Evolutionary conservation across 2,113 vertebrate genomes (phyloP).

Genomic region (Muscicapa adusta): DNA sequence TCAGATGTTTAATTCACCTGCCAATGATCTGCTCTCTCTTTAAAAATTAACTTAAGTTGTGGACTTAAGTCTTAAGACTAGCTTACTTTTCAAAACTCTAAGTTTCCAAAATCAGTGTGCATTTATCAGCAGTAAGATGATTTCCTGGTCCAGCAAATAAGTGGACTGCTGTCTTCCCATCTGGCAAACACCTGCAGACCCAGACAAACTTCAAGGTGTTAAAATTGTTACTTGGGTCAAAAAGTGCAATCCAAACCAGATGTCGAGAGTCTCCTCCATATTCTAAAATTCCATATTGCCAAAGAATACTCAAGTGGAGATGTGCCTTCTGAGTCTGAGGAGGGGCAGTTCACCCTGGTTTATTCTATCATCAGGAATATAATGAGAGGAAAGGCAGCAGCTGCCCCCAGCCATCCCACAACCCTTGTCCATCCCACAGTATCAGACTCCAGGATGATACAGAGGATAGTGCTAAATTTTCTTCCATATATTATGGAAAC

Average conservation of each 20-base stretch:
- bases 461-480: neutral
- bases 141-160: neutral
- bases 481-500: neutral
- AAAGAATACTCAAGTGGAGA: neutral
- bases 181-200: neutral
- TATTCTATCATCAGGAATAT: neutral
- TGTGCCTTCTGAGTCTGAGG: neutral
- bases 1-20: slow-evolving; percentile 34
- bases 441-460: neutral
- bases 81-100: neutral
- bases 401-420: neutral
- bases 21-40: neutral
- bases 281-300: neutral
- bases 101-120: neutral
- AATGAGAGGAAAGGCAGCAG: neutral
- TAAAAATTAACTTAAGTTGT: neutral
- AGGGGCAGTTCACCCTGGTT: neutral
- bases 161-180: neutral
- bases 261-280: neutral
- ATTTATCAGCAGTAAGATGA: neutral
- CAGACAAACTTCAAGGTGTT: neutral
- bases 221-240: neutral
- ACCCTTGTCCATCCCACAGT: neutral
- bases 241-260: neutral
- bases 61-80: too few relatives aligned